Percentiles rank a stretch among this genome's conserved stretches.
phyloP scores from a whole-genome alignment of 2,797 vertebrate genomes.

The Falco biarmicus region DNA sequence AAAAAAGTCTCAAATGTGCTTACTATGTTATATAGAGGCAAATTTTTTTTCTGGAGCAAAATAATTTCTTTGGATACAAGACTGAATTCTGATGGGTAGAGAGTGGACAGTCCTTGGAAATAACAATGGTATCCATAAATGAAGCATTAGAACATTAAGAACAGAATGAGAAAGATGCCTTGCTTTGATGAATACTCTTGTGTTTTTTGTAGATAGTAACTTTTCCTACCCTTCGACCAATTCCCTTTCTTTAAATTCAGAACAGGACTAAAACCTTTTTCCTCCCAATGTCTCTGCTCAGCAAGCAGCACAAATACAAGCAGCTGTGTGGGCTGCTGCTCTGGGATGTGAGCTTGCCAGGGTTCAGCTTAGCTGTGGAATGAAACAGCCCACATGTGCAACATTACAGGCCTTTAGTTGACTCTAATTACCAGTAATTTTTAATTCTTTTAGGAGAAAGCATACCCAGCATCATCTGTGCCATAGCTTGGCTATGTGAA shows the following conservation, averaged over 20 bases:
- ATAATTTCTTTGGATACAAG: not conserved
- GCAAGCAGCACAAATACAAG: constrained; percentile 1
- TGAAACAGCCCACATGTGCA: not conserved
- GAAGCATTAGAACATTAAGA: not conserved
- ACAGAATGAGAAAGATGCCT: not conserved
- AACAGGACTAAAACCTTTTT: not conserved
- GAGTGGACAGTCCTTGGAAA: not conserved
- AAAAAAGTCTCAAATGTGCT: not conserved
- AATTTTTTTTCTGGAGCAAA: not conserved
- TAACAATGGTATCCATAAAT: not conserved
- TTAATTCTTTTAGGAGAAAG: not conserved
- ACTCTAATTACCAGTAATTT: not conserved
- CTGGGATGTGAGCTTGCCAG: not conserved
- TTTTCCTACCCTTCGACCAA: not conserved
- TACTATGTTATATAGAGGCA: not conserved
- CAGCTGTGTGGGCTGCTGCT: not conserved
- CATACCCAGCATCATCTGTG: not conserved
- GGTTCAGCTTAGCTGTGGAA: not conserved
- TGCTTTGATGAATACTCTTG: not conserved
- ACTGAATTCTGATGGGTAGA: not conserved
- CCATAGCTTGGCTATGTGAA: not conserved
- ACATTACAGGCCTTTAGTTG: not conserved
- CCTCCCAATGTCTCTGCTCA: constrained; percentile 4
- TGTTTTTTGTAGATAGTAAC: not conserved
- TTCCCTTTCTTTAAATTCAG: not conserved